A percentile compares a stretch with the other conserved stretches of the same genome.
Evolutionary conservation across 2,113 vertebrate species (phyloP).

Genomic region (Podiceps cristatus): DNA sequence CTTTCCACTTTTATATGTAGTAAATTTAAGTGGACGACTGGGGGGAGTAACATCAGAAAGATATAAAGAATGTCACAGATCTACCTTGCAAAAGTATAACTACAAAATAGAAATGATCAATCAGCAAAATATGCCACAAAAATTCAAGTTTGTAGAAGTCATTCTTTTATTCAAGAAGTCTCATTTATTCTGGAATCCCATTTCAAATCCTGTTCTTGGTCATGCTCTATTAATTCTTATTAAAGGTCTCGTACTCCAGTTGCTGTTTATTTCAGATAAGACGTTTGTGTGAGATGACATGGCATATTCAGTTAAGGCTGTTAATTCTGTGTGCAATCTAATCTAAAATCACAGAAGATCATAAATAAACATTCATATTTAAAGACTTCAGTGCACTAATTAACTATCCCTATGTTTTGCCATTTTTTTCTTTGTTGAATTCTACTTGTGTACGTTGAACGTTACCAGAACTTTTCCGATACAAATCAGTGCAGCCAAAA

Average conservation of each 20-base stretch:
- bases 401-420: background rate
- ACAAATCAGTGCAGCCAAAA: background rate
- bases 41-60: background rate
- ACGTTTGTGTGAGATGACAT: background rate
- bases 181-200: background rate
- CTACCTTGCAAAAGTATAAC: background rate
- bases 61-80: background rate
- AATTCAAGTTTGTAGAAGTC: background rate
- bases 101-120: background rate
- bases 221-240: background rate
- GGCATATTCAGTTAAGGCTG: background rate
- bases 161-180: background rate
- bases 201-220: background rate
- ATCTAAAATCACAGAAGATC: background rate
- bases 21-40: conserved; percentile 27
- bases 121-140: background rate
- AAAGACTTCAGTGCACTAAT: background rate
- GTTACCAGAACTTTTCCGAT: background rate
- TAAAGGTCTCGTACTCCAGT: background rate
- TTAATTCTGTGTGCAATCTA: conserved; percentile 1
- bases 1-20: background rate
- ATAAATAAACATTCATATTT: background rate
- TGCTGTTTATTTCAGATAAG: background rate
- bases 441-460: background rate
- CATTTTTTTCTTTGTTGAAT: background rate